Evolutionary conservation across 2,113 vertebrate genomes (phyloP).

Genomic region (Athene noctua): DNA sequence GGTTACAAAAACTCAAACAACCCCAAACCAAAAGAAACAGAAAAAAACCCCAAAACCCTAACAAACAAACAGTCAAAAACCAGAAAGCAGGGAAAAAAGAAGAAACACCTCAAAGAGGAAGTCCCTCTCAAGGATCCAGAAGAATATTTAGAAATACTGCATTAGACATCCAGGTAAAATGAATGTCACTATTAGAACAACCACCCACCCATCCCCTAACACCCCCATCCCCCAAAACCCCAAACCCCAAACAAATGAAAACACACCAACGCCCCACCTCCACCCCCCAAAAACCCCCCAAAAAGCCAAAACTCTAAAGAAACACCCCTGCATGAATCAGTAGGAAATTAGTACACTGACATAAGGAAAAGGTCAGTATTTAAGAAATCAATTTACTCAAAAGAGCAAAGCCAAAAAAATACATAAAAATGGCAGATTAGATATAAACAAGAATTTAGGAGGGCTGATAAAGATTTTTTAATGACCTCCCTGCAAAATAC

Average conservation of each 20-base stretch:
- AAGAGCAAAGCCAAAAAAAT: background rate
- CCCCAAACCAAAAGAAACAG: background rate
- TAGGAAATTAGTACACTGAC: background rate
- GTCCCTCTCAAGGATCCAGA: background rate
- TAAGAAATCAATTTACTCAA: background rate
- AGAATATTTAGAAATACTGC: background rate
- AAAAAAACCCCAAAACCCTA: background rate
- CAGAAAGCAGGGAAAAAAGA: background rate
- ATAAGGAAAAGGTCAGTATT: background rate
- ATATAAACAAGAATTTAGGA: background rate
- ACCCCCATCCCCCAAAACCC: accelerated
- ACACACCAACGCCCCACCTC: background rate
- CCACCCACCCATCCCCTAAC: background rate
- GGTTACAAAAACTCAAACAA: background rate
- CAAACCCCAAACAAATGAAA: background rate
- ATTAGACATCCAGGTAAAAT: background rate
- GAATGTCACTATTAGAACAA: background rate
- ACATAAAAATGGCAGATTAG: background rate
- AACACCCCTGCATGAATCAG: background rate
- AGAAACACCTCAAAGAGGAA: background rate
- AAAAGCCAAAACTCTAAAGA: background rate
- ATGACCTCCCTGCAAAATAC: background rate
- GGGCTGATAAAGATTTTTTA: background rate
- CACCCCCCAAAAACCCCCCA: background rate
- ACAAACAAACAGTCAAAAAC: background rate